A percentile compares a stretch with the other conserved stretches of the same genome.
phyloP scores from a whole-genome alignment of 2,888 invertebrate genomes.

The Brenthis ino region DNA sequence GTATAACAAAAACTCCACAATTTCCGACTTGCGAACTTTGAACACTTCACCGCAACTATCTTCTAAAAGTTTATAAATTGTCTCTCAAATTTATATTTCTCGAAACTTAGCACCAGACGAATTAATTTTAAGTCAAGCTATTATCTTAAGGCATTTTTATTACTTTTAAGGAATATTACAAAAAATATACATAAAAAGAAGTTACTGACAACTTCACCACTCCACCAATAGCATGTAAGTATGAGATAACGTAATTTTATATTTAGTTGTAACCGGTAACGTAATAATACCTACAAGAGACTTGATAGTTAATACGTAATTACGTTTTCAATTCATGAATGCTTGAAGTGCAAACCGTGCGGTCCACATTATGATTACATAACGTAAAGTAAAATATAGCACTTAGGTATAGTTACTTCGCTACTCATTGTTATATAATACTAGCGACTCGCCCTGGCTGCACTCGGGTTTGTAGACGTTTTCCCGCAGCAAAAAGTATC shows the following conservation, averaged over 20 bases:
- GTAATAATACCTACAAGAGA: neutral
- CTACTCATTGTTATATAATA: too few relatives aligned
- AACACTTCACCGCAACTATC: neutral
- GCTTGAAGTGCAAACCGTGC: constrained; percentile 1
- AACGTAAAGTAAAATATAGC: too few relatives aligned
- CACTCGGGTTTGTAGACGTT: too few relatives aligned
- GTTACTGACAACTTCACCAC: constrained; percentile 1
- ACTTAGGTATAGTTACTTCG: too few relatives aligned
- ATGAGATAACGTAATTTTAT: constrained; percentile 19
- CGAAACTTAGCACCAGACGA: neutral
- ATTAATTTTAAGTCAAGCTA: too few relatives aligned
- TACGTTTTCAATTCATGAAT: neutral
- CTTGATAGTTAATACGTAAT: constrained; percentile 4
- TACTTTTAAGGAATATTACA: too few relatives aligned
- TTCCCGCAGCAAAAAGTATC: too few relatives aligned
- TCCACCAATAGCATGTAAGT: constrained; percentile 9
- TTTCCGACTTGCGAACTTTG: neutral
- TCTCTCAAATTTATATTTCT: neutral
- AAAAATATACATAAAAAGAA: neutral
- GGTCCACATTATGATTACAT: too few relatives aligned
- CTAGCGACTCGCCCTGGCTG: too few relatives aligned
- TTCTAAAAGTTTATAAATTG: neutral
- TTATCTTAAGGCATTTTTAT: too few relatives aligned
- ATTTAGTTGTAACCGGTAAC: neutral
- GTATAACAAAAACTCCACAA: neutral